Evolutionary conservation across 1,140 invertebrate genomes (phyloP).

Genomic region (Maconellicoccus hirsutus): DNA sequence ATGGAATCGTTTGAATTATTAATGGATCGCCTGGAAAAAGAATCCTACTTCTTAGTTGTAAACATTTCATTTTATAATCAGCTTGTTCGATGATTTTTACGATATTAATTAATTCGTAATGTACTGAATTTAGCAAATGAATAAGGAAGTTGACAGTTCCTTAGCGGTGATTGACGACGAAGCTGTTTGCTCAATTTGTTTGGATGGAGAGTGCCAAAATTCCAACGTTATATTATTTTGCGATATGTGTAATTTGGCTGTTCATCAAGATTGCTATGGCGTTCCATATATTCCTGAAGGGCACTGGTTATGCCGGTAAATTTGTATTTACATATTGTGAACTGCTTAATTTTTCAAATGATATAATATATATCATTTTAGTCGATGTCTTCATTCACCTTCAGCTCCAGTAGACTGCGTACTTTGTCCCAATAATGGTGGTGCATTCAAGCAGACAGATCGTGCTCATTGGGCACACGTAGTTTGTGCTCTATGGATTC

Average conservation of each 20-base stretch:
- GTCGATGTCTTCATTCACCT: conserved; percentile 82
- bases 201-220: conserved; percentile 93
- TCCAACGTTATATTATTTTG: conserved; percentile 94
- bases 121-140: conserved; percentile 26
- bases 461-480: conserved; percentile 95
- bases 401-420: conserved; percentile 92
- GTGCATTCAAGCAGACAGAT: conserved; percentile 98
- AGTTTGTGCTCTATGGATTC: conserved; percentile 97
- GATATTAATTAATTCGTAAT: background rate
- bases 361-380: conserved; percentile 12
- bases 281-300: conserved; percentile 98
- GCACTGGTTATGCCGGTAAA: conserved; percentile 84
- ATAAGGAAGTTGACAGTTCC: conserved; percentile 26
- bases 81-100: background rate
- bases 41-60: conserved; percentile 67
- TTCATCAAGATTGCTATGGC: conserved; percentile 96
- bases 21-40: conserved; percentile 95
- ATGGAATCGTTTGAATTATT: conserved; percentile 82
- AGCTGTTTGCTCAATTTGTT: conserved; percentile 93
- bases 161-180: conserved; percentile 80
- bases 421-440: conserved; percentile 93
- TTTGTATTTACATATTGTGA: background rate
- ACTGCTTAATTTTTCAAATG: conserved; percentile 17
- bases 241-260: conserved; percentile 98
- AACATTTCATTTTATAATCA: too few species aligned